Evolutionary conservation across 2,888 invertebrate genomes (phyloP), one percentile per base, ranked within the genome.

Genomic region (Drosophila robusta): DNA sequence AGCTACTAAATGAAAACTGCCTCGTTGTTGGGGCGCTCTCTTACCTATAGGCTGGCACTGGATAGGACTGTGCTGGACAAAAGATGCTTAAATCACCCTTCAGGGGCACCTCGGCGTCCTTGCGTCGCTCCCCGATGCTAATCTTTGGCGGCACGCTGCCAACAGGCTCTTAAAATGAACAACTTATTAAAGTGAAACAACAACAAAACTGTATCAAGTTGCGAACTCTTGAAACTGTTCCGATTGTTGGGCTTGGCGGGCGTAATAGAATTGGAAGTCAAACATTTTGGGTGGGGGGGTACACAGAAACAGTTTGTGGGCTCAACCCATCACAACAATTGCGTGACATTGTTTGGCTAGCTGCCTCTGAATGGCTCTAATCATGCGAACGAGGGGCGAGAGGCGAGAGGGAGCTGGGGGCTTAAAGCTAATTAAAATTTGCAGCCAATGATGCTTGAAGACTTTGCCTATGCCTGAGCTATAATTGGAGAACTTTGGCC

Each of bases 41-140:
- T 84, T 78, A 96, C 95, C 95, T 95, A 94, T 95, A 95, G 80
- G 94, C 91, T 84, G 96, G 95, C 87, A 95, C 94, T 60, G 96
- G 96, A 92, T 94, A 96, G 24, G 95, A 95, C 92, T 96, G 96
- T 22, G 96, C 95, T 55, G 95, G 95, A 91, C 96, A 96, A 90
- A 95, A 94, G 72, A 96, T 93, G 63, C 95, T 95, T 90, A 96
- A 93, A 81, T 94, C 93, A 0, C 81, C 73, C 14, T 65, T 55
- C 3, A 89, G 38, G 2, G 61, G 73, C 6, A 90, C 87, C 63
- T 91, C 91, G 84, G 95, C 94, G 82, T 94, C 94, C 77, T 93
- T 94, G 87, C 93, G 93, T 91, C 95, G 94, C 90, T 94, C 94
- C 70, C 95, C 94, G 91, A 91, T 72, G 72, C 90, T 91, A 67